Percentiles rank a stretch among this genome's conserved stretches.
Conservation (phyloP, 2,888 invertebrate species). For the Patella caerulea region DNA sequence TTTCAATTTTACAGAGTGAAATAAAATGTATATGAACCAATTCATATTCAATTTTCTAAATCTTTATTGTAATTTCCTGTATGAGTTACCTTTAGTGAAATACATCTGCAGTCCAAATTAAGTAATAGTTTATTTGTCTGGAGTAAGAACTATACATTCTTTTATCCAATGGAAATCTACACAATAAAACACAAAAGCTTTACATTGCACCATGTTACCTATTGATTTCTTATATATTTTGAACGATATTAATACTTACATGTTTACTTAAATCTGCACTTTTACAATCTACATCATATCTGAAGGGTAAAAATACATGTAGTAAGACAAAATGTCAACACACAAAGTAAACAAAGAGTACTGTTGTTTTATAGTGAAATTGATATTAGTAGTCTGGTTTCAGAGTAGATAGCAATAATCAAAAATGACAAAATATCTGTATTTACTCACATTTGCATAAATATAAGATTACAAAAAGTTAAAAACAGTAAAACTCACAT, state of each 20-base stretch:
- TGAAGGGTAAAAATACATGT: constrained; percentile 36
- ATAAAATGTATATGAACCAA: too few relatives aligned
- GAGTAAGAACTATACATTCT: too few relatives aligned
- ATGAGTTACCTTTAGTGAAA: not conserved
- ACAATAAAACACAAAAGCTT: too few relatives aligned
- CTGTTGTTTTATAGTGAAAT: not conserved
- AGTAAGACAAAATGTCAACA: not conserved
- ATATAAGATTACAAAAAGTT: not conserved
- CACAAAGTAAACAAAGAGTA: not conserved
- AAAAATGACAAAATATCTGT: not conserved
- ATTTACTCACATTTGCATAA: not conserved
- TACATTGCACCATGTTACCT: too few relatives aligned
- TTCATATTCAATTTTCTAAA: too few relatives aligned
- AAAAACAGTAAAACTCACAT: constrained; percentile 45
- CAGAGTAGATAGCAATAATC: not conserved
- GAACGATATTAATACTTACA: constrained; percentile 50
- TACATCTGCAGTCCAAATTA: not conserved
- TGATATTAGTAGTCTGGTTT: not conserved
- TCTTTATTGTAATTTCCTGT: not conserved
- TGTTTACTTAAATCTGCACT: constrained; percentile 63
- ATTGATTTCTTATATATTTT: too few relatives aligned
- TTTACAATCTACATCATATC: constrained; percentile 67
- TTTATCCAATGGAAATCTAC: too few relatives aligned
- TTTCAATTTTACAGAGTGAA: too few relatives aligned
- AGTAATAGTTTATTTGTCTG: too few relatives aligned